Base-by-base conservation (phyloP, 2,888 invertebrate species). In the Rhodophaea formosa region DNA sequence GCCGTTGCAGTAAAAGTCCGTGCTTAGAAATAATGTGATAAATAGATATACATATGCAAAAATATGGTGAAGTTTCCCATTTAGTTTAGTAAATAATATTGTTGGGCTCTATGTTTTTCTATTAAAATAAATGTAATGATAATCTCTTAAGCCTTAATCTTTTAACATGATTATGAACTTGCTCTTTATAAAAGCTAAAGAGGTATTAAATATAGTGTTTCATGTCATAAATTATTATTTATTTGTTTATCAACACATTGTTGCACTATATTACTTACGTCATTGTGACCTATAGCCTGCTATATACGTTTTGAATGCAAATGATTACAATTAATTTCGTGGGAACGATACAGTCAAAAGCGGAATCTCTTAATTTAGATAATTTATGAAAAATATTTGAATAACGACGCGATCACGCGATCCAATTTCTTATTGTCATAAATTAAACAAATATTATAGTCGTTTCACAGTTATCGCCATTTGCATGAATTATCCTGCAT, bases 301-400 rank as follows among this genome's bases (percentile, higher is more conserved):
- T 45, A 12, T 7, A 46, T 12, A 29, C 10, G 10, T 17, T 23
- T 46, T 14, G 15, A 30, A 47, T 47, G 47, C 47, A 29, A 47
- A 47, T 47, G 7, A 47, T 7, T 47, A 14, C 30, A 47, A 47
- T 30, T 29, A 47, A 47, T 47, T 42, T 46, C 23, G 23, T 23
- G 23, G 23, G 46, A 46, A 46, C 23, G 17, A 45, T 45, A 23
- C 16, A 23, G n/a, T 12, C 8, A 12, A 51, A 17, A 7, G 14
- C 10, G 3, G 35, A 35, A 55, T 35, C 16, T 51, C 49, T 43
- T 17, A 51, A 52, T 52, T 60, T 58, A 35, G 12, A 55, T 35
- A 45, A 55, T 55, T 55, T 55, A 55, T 55, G 45, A 35, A 17
- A 16, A 44, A 53, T 35, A 53, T 56, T 52, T 56, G 39, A 46